Evolutionary conservation across 2,888 invertebrate species (phyloP), one percentile per base, ranked within the genome.

Genomic region (Epistrophella euchroma): DNA sequence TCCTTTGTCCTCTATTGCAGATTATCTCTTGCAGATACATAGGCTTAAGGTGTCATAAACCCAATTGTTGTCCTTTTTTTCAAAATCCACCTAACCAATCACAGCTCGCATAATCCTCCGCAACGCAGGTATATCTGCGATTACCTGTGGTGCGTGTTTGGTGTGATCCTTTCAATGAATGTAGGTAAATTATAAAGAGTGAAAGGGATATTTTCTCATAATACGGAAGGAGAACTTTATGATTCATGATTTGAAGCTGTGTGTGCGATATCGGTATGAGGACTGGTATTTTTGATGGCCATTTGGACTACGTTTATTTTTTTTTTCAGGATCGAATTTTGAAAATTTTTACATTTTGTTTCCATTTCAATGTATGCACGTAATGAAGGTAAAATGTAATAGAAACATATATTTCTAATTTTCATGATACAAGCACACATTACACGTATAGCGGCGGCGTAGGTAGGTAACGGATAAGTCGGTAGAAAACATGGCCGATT

Each of bases 11-110:
- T 25, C 37, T 15, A 22, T 58, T 15, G 2, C 9, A 10, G 40
- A 60, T 40, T 25, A 40, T 40, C n/a, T 15, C 9, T 9, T 60
- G 17, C 22, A 19, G 17, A 35, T 19, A 60, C 58, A 60, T 1
- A 43, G 40, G 10, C 60, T 40, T 40, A 40, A 37, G n/a, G 60
- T 40, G 60, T 25, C 19, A 60, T 60, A 60, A 60, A 43, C 22
- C 25, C 60, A 60, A 40, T 60, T 60, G 60, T 22, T 25, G 22
- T 25, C 22, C 22, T 3, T 19, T 32, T 32, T 52, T 32, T 28
- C n/a, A n/a, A 52, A 52, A 52, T n/a, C 25, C 15, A 25, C 1
- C 4, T 7, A 28, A 52, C 52, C 52, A 52, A 52, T 52, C 52
- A 52, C 7, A 52, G 25, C 15, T 52, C 15, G n/a, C n/a, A 4